Evolutionary conservation across 2,113 vertebrate species (phyloP), one percentile per base, ranked within the genome.

Genomic region (Pantherophis guttatus): DNA sequence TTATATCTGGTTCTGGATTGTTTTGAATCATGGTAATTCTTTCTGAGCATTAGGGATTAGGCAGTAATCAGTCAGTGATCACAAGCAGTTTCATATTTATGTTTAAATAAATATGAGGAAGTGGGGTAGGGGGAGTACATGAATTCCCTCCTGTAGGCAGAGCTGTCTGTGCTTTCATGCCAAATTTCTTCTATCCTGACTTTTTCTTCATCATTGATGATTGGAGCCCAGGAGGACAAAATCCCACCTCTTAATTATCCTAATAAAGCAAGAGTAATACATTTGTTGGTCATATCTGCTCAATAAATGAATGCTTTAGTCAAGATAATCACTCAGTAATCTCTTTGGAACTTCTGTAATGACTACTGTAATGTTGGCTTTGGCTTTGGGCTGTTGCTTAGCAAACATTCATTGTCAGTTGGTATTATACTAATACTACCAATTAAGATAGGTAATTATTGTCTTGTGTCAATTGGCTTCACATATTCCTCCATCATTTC

Each of bases 241-340:
- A 95, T 92, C 94, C 19, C 75, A 93, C 93, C 95, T 95, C 94
- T 96, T 95, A 94, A 94, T 96, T 95, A 96, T 95, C 94, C 52
- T 95, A 96, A 96, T 96, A 96, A 94, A 85, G 85, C 93, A 96
- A 91, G 88, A 95, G 93, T 65, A 96, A 94, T 89, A 11, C n/a
- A 87, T 91, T 95, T 96, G 92, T 96, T 94, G 95, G 26, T 94
- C 90, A 96, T 95, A 95, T 94, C 70, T 94, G 94, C 95, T 92
- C 94, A 93, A 94, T 95, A 95, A 96, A 95, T 95, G 95, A 95
- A 96, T 96, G 95, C 87, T 94, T 48, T 85, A 94, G 90, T 95
- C 94, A 90, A 94, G 89, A 93, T 94, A 96, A 95, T 96, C 62
- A 96, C 0, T 0, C 48, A 92, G 95, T 95, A 96, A 95, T 95